Base-by-base conservation (phyloP, 2,797 vertebrate species). In the Myotis daubentonii region DNA sequence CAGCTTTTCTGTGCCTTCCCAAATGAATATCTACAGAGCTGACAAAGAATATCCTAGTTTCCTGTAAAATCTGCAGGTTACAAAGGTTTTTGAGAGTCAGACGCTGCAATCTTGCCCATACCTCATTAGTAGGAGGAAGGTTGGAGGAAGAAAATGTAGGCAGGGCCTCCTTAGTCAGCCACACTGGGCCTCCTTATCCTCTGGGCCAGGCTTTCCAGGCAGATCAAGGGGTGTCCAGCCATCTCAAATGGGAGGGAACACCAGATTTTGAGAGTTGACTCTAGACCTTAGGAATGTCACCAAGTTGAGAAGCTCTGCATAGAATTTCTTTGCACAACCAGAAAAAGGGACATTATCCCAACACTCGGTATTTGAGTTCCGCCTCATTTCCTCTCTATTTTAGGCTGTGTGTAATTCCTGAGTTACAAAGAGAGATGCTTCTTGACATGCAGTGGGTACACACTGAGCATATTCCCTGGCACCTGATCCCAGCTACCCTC, bases 191-290 rank as follows among this genome's bases (percentile, higher is more conserved):
- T 83, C n/a, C 25, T 95, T 8, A 66, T 0, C 30, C 47, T n/a
- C 4, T 53, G 30, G 15, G 23, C 9, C 55, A 85, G 28, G 20
- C 20, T 93, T 83, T 92, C 15, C 51, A 76, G 68, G 11, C 2
- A 57, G 9, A 38, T 20, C 7, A 60, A 33, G 17, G 25, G 2
- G 3, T 68, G 5, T 47, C 33, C 20, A 81, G 8, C 11, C 65
- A 8, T 60, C 38, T 65, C 74, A 65, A 55, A 78, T 47, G 10
- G 20, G 15, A 38, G 25, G 30, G 25, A 65, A 7, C 44, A 93
- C 30, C 53, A 65, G 38, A 89, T 57, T 86, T 86, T 81, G 51
- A 91, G 44, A 92, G 90, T 6, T 89, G 44, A 65, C 38, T 65
- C 16, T 25, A 86, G 80, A 84, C 30, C 41, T 91, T 87, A 19